Conservation (phyloP, 2,888 invertebrate species). For the Xestobium rufovillosum region DNA sequence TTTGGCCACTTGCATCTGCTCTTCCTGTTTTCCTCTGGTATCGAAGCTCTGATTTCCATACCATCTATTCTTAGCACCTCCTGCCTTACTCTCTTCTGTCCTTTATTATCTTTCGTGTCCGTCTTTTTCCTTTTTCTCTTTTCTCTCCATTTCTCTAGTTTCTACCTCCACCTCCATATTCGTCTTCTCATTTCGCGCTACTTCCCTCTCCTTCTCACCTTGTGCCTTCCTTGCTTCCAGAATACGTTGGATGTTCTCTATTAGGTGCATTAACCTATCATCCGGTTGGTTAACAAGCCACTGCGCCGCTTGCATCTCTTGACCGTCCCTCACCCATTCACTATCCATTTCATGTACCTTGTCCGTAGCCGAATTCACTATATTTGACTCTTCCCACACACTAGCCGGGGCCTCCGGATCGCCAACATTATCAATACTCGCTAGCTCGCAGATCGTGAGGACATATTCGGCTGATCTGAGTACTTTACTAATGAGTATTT, state of each 20-base stretch:
- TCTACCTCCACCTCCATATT: not conserved
- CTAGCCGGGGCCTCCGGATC: conserved; percentile 1
- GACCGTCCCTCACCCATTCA: not conserved
- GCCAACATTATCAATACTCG: too few species aligned
- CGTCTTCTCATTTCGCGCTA: not conserved
- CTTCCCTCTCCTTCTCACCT: too few species aligned
- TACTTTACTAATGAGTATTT: too few species aligned
- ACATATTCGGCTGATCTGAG: too few species aligned
- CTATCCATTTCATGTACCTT: not conserved
- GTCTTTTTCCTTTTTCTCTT: conserved; percentile 1
- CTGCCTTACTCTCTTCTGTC: not conserved
- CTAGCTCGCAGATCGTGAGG: too few species aligned
- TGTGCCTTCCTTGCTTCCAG: not conserved
- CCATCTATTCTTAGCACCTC: not conserved
- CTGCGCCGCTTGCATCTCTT: too few species aligned
- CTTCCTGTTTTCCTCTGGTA: too few species aligned
- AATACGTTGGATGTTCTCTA: not conserved
- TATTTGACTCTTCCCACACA: not conserved
- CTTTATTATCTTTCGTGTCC: not conserved
- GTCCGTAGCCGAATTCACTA: conserved; percentile 1
- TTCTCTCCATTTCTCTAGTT: too few species aligned
- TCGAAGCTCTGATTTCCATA: not conserved
- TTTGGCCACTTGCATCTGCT: too few species aligned
- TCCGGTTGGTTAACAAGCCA: not conserved
- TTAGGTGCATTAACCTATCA: not conserved